These are phyloP conservation scores for Hemicentrotus pulcherrimus DNA, from an alignment of 35 echinoderm and acorn worm species.

Conservation along the genomic window DNA sequence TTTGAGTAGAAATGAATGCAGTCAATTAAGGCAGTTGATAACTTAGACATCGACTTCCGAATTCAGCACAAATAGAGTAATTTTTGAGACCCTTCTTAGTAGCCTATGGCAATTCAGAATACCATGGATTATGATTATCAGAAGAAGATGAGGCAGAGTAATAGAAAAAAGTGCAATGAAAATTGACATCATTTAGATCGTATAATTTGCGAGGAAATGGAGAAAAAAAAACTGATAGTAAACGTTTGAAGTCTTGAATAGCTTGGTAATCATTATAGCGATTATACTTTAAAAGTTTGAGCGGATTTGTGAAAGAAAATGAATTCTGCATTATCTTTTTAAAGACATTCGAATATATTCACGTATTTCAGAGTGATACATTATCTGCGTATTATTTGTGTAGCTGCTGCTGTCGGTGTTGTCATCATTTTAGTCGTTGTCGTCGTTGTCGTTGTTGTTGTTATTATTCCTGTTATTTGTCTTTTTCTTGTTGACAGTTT, in stretches of 20 bases:
- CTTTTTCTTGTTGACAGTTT: too few species aligned
- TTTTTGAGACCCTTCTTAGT: not conserved
- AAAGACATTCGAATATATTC: too few species aligned
- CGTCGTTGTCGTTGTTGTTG: too few species aligned
- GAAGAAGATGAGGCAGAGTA: not conserved
- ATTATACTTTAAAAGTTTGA: not conserved
- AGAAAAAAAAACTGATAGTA: not conserved
- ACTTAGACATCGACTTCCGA: not conserved
- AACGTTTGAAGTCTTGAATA: not conserved
- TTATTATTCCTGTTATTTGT: too few species aligned
- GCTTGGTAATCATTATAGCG: not conserved
- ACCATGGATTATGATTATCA: not conserved
- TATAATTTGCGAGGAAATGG: not conserved
- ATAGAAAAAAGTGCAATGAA: not conserved
- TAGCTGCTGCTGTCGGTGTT: too few species aligned
- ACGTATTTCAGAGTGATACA: too few species aligned
- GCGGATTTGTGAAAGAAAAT: too few species aligned
- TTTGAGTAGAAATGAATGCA: not conserved
- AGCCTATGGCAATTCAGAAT: not conserved
- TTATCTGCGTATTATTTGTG: too few species aligned
- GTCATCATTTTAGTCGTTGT: too few species aligned
- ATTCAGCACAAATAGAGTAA: not conserved
- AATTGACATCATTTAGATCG: not conserved
- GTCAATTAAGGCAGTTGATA: not conserved
- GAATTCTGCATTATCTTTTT: too few species aligned